Evolutionary conservation across 2,888 invertebrate species (phyloP), one percentile per base, ranked within the genome.

Genomic region (Heliconius charithonia): DNA sequence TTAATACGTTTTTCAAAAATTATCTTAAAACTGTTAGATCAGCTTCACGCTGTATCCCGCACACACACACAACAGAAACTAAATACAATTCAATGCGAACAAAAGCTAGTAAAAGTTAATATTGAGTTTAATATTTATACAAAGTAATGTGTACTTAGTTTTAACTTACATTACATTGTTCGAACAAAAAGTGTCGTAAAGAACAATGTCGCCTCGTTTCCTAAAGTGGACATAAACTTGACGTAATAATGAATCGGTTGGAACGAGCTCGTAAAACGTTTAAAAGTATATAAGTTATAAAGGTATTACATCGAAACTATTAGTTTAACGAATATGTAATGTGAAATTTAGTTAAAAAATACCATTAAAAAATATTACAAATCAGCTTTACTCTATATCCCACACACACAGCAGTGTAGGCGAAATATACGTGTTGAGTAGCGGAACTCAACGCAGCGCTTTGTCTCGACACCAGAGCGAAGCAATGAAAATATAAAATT

Each of bases 151-250:
- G 29, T n/a, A 72, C 56, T 71, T 51, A 29, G 56, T 32, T 25
- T 62, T 25, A 32, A 37, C 22, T 51, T 7, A n/a, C 37, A 59
- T n/a, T 59, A 72, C 73, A 37, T 62, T 73, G 59, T 73, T n/a
- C 6, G 41, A 37, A 62, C 27, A 41, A 41, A 74, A 37, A 10
- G n/a, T 25, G 63, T 51, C 63, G 76, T 76, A 76, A 76, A 76
- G 45, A 63, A 71, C 71, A 76, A 76, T 71, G 76, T 76, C 37
- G 41, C 32, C 37, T 76, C 27, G 41, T 69, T 70, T 70, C 63
- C 45, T 76, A 62, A 62, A 72, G 56, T 41, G 32, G 62, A 70
- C 37, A 41, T 41, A 67, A 75, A 56, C 16, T 56, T 32, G 22
- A 51, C 70, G 59, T 45, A 62, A 41, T 71, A 32, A 37, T n/a